Percentiles rank a stretch among this genome's conserved stretches.
Evolutionary conservation across 2,113 vertebrate genomes (phyloP).

Genomic region (Channa maculata): DNA sequence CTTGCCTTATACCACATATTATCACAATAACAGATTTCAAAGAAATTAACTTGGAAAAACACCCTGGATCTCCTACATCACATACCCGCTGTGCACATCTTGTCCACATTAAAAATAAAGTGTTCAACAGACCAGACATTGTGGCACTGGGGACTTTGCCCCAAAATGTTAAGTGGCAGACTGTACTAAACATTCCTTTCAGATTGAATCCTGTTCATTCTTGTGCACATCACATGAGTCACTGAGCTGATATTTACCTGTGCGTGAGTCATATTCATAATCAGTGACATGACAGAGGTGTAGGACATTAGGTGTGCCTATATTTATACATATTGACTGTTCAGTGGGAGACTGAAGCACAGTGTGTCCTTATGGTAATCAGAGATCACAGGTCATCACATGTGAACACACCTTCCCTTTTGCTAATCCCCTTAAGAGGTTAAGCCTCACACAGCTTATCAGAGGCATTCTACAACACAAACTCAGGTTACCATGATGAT

Average conservation of each 20-base stretch:
- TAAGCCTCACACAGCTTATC: conserved; percentile 25
- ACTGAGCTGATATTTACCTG: neutral
- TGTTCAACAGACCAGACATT: too few species aligned
- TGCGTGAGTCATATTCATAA: conserved; percentile 2
- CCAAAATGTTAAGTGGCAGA: too few species aligned
- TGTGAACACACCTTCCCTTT: conserved; percentile 23
- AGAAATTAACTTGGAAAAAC: too few species aligned
- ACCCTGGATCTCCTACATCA: too few species aligned
- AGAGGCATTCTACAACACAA: neutral
- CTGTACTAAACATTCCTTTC: too few species aligned
- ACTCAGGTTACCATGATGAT: neutral
- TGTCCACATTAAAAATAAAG: too few species aligned
- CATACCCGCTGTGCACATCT: too few species aligned
- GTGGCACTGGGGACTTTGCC: too few species aligned
- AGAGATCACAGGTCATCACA: conserved; percentile 37
- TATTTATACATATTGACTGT: neutral
- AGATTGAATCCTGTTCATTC: neutral
- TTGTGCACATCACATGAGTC: conserved; percentile 5
- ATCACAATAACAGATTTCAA: too few species aligned
- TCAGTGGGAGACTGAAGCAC: neutral
- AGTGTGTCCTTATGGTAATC: neutral
- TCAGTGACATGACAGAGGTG: neutral
- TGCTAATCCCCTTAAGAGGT: conserved; percentile 36
- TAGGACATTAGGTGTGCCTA: neutral
- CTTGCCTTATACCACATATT: too few species aligned